Evolutionary conservation across 2,888 invertebrate species (phyloP), one percentile per base, ranked within the genome.

Genomic region (Eupithecia inturbata): DNA sequence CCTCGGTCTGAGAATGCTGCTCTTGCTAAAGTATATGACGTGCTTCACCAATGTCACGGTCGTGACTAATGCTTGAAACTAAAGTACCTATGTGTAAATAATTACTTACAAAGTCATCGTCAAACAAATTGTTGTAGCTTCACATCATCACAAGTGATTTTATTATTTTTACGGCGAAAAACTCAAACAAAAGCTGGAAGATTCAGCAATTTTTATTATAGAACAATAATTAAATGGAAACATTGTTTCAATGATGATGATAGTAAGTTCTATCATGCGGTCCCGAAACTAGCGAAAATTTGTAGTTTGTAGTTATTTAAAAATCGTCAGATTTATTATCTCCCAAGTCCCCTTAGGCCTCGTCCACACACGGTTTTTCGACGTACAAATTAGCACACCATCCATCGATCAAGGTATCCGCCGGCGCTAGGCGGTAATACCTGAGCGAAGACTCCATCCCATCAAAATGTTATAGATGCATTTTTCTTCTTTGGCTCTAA

Each of bases 21-120:
- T 70, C 69, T 72, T 63, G 67, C 49, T 67, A 53, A 16, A 62
- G 19, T 31, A 53, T 26, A 67, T 53, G 68, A 68, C 49, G 74
- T 26, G 49, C 26, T 31, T 14, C 26, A 60, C 71, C 77, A 78
- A 79, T 77, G 78, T 79, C 79, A 79, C 64, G 80, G 76, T 45
- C 77, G 36, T 74, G 77, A 77, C 72, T 71, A 76, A 75, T 70
- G 36, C 41, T 68, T 63, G 19, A 19, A 10, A 64, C 60, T 62
- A 62, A 62, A 28, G 7, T 62, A n/a, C 62, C 19, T 62, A 31
- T 53, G 49, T n/a, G 49, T 31, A 62, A 31, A 62, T 12, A 19
- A 19, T 62, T 31, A 31, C 31, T 62, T 62, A 31, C 62, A 62
- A 62, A 62, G 28, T 62, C 31, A 31, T 31, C 62, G 62, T 31